Evolutionary conservation across 2,113 vertebrate genomes (phyloP).

Genomic region (Upupa epops): DNA sequence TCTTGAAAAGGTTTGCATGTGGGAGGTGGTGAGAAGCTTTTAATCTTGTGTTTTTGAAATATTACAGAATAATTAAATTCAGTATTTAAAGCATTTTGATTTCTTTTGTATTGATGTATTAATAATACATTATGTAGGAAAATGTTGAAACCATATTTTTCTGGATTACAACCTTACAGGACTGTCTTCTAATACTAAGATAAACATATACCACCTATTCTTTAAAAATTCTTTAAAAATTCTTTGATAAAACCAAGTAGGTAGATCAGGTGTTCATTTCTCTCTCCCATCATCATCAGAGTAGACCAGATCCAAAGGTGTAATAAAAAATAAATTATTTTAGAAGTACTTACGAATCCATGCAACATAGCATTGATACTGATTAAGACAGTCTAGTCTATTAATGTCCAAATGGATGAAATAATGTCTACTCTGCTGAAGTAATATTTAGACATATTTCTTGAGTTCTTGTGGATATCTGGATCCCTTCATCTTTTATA

Average conservation of each 20-base stretch:
- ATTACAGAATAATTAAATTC: background rate
- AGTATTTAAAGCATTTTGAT: background rate
- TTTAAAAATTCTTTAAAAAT: background rate
- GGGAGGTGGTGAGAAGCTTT: background rate
- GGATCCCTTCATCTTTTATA: background rate
- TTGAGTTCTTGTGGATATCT: background rate
- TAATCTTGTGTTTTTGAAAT: background rate
- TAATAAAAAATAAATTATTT: background rate
- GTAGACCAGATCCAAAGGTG: accelerated
- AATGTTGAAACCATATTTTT: background rate
- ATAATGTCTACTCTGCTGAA: background rate
- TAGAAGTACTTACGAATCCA: background rate
- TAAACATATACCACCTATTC: background rate
- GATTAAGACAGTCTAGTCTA: background rate
- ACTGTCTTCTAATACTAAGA: background rate
- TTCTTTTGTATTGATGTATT: background rate
- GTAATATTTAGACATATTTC: background rate
- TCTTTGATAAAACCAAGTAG: background rate
- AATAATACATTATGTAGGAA: background rate
- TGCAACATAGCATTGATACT: background rate
- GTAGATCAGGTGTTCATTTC: background rate
- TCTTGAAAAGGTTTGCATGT: background rate
- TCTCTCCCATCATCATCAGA: background rate
- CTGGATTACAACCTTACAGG: background rate
- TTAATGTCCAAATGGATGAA: background rate